A percentile compares a stretch with the other conserved stretches of the same genome.
These are phyloP conservation scores for Drosophila rhopaloa DNA, from an alignment of 1,140 invertebrate genomes.

Conservation along the genomic window DNA sequence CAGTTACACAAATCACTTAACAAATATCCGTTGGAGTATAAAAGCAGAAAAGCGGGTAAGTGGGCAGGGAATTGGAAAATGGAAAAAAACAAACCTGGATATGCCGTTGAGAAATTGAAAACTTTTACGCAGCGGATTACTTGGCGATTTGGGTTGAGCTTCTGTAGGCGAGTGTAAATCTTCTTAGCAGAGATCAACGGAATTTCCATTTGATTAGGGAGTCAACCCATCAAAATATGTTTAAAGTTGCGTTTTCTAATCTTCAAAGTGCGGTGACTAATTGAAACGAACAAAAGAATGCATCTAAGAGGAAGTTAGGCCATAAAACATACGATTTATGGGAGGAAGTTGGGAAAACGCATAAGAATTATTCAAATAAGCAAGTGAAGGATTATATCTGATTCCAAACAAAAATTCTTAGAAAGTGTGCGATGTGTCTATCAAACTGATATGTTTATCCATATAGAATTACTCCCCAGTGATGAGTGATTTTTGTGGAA, in stretches of 20 bases:
- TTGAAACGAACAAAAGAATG: slow-evolving; percentile 20
- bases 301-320: slow-evolving; percentile 21
- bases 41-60: slow-evolving; percentile 41
- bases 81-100: slow-evolving; percentile 26
- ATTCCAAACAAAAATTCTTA: slow-evolving; percentile 27
- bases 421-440: slow-evolving; percentile 30
- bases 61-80: slow-evolving; percentile 8
- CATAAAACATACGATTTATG: slow-evolving; percentile 38
- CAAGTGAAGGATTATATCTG: slow-evolving; percentile 44
- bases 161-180: slow-evolving; percentile 37
- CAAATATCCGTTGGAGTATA: slow-evolving; percentile 28
- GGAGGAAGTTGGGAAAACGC: slow-evolving; percentile 23
- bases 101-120: slow-evolving; percentile 33
- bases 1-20: slow-evolving; percentile 15
- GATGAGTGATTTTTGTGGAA: slow-evolving; percentile 34
- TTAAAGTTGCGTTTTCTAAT: slow-evolving; percentile 34
- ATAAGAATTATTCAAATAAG: slow-evolving; percentile 40
- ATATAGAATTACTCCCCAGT: slow-evolving; percentile 26
- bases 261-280: slow-evolving; percentile 44
- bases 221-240: slow-evolving; percentile 22
- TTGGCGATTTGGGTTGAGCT: slow-evolving; percentile 23
- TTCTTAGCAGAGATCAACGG: slow-evolving; percentile 41
- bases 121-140: slow-evolving; percentile 46
- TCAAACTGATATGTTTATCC: slow-evolving; percentile 29
- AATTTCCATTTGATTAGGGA: slow-evolving; percentile 28